A percentile compares a stretch with the other conserved stretches of the same genome.
Conservation (phyloP, 2,888 invertebrate genomes). For the Cantharis rufa region DNA sequence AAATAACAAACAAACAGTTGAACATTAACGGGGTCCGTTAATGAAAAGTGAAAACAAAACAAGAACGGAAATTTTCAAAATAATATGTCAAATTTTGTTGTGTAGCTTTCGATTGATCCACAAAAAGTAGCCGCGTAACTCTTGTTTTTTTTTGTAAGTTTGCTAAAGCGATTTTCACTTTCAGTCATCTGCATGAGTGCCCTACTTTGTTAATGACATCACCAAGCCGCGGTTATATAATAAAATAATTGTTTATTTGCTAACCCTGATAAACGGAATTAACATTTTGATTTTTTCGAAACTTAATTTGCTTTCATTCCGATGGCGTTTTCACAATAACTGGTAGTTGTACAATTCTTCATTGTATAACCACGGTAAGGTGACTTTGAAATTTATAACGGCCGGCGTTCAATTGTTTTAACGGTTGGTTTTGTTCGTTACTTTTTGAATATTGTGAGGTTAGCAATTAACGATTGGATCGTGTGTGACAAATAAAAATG, state of each 20-base stretch:
- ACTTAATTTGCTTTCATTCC: neutral
- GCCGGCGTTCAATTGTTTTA: neutral
- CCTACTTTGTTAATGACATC: constrained; percentile 3
- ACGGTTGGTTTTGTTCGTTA: neutral
- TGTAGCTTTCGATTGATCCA: neutral
- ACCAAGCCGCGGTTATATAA: neutral
- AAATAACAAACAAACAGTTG: neutral
- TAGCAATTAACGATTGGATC: neutral
- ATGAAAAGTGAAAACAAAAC: neutral
- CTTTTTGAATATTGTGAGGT: neutral
- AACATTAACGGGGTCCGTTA: neutral
- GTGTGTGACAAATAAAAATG: constrained; percentile 1
- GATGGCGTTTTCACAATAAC: neutral
- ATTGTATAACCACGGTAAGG: neutral
- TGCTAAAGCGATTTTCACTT: neutral
- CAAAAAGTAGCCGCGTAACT: neutral
- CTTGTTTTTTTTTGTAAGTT: neutral
- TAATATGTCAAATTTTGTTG: neutral
- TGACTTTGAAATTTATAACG: neutral
- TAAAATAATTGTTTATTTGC: neutral
- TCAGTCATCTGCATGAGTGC: constrained; percentile 1
- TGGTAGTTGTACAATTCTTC: neutral
- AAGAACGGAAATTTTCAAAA: neutral
- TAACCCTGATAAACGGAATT: neutral
- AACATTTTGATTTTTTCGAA: neutral